A percentile compares a stretch with the other conserved stretches of the same genome.
Evolutionary conservation across 2,797 vertebrate species (phyloP).

Genomic region (Macropus fuliginosus): DNA sequence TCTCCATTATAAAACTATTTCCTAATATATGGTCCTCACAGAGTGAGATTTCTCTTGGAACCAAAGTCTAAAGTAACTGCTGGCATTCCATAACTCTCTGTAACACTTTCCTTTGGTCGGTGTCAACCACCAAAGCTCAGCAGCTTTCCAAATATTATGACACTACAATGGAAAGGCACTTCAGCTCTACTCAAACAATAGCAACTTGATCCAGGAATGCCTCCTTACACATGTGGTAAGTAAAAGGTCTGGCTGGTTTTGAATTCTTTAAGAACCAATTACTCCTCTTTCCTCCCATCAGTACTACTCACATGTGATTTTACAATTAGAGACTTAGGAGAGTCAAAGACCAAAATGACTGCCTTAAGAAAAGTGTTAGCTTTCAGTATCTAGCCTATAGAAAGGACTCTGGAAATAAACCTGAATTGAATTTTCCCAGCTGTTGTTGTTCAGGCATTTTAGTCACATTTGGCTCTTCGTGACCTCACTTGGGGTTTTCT

Average conservation of each 20-base stretch:
- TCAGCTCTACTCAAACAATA: not conserved
- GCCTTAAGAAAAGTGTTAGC: not conserved
- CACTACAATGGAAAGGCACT: not conserved
- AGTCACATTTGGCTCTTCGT: not conserved
- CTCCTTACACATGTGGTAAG: not conserved
- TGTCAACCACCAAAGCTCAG: not conserved
- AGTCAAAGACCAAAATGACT: not conserved
- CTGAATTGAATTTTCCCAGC: not conserved
- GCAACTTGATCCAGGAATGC: not conserved
- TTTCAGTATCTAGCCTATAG: not conserved
- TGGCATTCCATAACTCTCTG: not conserved
- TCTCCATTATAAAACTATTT: not conserved
- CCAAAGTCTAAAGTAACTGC: not conserved
- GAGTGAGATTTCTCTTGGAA: not conserved
- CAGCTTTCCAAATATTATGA: slow-evolving; percentile 3
- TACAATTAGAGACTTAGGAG: not conserved
- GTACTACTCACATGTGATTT: not conserved
- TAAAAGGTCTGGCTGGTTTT: not conserved
- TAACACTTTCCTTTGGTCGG: not conserved
- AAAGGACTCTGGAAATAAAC: not conserved
- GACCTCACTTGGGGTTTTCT: not conserved
- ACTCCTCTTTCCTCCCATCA: not conserved
- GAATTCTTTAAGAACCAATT: not conserved
- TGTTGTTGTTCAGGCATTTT: not conserved
- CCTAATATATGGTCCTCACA: not conserved